Evolutionary conservation across 1,140 invertebrate species (phyloP).

Genomic region (Drosophila baimaii): DNA sequence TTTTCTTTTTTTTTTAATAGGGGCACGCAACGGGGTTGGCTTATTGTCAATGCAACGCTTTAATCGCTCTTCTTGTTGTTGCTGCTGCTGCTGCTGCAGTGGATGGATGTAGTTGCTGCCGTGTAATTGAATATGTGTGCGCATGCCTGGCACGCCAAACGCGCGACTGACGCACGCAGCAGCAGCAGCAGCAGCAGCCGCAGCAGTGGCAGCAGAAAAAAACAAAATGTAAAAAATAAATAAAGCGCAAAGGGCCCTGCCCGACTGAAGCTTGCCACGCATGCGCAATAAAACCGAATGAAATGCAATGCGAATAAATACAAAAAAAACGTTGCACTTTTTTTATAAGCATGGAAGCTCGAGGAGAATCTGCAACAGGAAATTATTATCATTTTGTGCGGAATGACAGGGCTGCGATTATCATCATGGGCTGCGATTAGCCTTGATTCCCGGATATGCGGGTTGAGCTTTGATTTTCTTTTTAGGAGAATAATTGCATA

Average conservation of each 20-base stretch:
- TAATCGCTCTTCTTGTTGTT: conserved; percentile 42
- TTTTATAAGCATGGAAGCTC: conserved; percentile 12
- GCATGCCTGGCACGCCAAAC: conserved; percentile 73
- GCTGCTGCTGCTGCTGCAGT: conserved; percentile 10
- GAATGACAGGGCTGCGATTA: conserved; percentile 51
- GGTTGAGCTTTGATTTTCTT: conserved; percentile 18
- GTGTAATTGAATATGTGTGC: conserved; percentile 79
- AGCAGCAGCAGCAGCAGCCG: conserved; percentile 24
- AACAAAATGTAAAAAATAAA: conserved; percentile 16
- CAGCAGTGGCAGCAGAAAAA: conserved; percentile 2
- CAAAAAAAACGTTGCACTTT: conserved; percentile 39
- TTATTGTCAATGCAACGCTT: conserved; percentile 70
- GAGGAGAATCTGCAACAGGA: conserved; percentile 47
- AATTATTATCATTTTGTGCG: conserved; percentile 51
- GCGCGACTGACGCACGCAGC: conserved; percentile 68
- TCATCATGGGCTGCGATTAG: conserved; percentile 48
- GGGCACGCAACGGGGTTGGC: conserved; percentile 67
- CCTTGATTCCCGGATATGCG: conserved; percentile 30
- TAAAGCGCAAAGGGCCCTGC: conserved; percentile 23
- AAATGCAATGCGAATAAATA: conserved; percentile 38
- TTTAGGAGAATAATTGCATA: background rate
- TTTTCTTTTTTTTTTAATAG: conserved; percentile 42
- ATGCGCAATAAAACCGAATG: conserved; percentile 50
- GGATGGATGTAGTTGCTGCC: conserved; percentile 18
- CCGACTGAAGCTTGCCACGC: conserved; percentile 33